Conservation (phyloP, 2,888 invertebrate genomes). For the Vandiemenella viatica region DNA sequence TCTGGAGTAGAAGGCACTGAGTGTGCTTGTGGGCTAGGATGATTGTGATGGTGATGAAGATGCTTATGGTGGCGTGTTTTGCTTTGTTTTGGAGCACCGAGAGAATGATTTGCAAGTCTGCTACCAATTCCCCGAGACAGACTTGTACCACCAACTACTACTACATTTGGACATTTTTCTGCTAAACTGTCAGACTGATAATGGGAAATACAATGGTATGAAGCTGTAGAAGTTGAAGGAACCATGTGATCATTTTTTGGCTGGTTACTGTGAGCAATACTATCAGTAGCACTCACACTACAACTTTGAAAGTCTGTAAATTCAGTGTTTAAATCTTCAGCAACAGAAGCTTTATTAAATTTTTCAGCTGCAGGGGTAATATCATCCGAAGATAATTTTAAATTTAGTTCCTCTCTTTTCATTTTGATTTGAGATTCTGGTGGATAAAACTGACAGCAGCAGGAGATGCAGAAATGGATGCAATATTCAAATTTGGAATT, state of each 20-base stretch:
- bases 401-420: constrained; percentile 8
- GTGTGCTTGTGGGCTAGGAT: not conserved
- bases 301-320: constrained; percentile 35
- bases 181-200: not conserved
- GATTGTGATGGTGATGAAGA: constrained; percentile 10
- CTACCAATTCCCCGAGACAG: constrained; percentile 30
- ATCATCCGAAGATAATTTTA: not conserved
- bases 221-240: no score
- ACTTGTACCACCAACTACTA: constrained; percentile 20
- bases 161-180: constrained; percentile 16
- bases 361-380: not conserved
- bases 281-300: no score
- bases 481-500: constrained; percentile 27
- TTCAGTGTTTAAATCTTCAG: constrained; percentile 25
- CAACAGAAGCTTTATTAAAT: no score
- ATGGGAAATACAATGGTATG: no score
- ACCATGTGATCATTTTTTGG: no score
- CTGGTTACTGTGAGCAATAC: no score
- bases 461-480: not conserved
- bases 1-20: constrained; percentile 1
- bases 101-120: constrained; percentile 32
- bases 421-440: not conserved
- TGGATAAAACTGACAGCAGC: not conserved
- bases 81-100: constrained; percentile 26
- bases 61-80: constrained; percentile 11